Evolutionary conservation across 2,888 invertebrate species (phyloP).

Genomic region (Acanthosepion esculentum): DNA sequence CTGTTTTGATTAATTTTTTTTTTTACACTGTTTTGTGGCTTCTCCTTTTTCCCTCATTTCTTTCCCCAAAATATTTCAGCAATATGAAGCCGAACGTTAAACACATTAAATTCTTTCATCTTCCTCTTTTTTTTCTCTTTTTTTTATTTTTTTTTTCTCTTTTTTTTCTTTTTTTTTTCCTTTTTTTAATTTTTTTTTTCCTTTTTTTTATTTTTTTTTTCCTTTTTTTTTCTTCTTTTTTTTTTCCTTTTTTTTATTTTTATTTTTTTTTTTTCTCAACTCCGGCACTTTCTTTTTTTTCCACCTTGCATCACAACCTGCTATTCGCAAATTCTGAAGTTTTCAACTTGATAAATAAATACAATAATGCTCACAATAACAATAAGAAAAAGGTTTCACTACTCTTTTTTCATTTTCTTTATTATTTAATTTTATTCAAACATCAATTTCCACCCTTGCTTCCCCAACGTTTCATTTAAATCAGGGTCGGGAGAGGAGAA

Average conservation of each 20-base stretch:
- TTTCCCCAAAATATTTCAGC: background rate
- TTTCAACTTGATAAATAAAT: background rate
- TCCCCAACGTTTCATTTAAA: background rate
- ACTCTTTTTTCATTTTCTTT: background rate
- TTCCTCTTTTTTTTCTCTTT: background rate
- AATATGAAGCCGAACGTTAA: too few relatives aligned
- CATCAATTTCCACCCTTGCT: background rate
- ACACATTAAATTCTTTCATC: too few relatives aligned
- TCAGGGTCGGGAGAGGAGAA: background rate
- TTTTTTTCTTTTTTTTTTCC: background rate
- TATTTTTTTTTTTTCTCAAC: background rate
- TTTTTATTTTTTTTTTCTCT: background rate
- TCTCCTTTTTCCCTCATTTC: background rate
- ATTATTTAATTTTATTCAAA: background rate
- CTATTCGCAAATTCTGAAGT: background rate
- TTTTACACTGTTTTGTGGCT: background rate
- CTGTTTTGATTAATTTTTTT: background rate
- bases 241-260: too few relatives aligned
- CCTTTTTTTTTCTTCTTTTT: background rate
- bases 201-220: too few relatives aligned
- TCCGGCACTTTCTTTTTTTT: background rate
- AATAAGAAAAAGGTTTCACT: background rate
- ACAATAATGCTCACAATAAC: too few relatives aligned
- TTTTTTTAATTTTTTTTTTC: background rate
- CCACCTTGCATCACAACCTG: background rate